A percentile compares a stretch with the other conserved stretches of the same genome.
These are phyloP conservation scores for Gorsachius goisagi DNA, from an alignment of 2,113 vertebrate species.

Conservation along the genomic window DNA sequence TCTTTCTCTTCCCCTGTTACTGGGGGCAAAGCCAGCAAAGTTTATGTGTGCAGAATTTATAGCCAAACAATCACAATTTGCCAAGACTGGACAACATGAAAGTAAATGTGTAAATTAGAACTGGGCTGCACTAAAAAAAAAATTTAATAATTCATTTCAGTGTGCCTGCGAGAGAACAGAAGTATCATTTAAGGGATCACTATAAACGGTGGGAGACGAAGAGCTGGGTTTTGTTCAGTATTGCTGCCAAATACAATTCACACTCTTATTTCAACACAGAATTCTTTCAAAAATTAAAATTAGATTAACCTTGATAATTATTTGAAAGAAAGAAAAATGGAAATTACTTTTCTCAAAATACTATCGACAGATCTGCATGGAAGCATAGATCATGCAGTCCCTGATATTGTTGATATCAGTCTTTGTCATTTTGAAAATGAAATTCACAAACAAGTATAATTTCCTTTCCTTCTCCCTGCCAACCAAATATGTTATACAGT, in stretches of 20 bases:
- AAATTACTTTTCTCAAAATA: constrained; percentile 12
- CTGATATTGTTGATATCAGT: neutral
- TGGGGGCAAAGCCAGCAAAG: neutral
- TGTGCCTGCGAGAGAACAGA: neutral
- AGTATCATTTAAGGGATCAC: neutral
- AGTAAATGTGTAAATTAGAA: constrained; percentile 24
- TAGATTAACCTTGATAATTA: constrained; percentile 44
- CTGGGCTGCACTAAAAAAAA: neutral
- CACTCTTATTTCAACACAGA: constrained; percentile 41
- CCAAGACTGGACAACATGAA: neutral
- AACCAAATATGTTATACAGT: neutral
- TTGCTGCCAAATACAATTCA: constrained; percentile 50
- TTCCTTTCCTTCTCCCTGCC: neutral
- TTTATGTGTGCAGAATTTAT: constrained; percentile 10
- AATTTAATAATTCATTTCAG: constrained; percentile 37
- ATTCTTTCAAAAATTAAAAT: constrained; percentile 31
- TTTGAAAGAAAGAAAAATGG: neutral
- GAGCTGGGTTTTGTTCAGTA: neutral
- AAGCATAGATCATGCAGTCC: neutral
- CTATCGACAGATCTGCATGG: neutral
- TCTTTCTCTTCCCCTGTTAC: neutral
- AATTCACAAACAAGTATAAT: neutral
- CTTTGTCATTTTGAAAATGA: neutral
- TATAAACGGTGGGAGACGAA: neutral
- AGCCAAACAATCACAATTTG: constrained; percentile 9